Percentiles rank a stretch among this genome's conserved stretches.
Evolutionary conservation across 2,797 vertebrate species (phyloP).

Genomic region (Bovichtus variegatus): DNA sequence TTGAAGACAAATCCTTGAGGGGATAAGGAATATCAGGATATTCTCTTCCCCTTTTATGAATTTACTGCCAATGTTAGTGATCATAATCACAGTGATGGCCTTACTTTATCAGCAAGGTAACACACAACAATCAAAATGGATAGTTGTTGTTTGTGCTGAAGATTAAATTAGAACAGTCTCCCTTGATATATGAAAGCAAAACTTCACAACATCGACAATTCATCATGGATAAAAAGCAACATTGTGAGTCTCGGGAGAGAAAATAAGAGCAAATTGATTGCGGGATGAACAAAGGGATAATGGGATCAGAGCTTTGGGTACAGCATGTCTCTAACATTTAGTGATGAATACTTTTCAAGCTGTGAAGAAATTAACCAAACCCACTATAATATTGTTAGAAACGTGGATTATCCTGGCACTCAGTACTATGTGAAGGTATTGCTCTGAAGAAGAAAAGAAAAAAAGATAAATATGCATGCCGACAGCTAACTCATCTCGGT

Average conservation of each 20-base stretch:
- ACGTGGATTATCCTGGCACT: not conserved
- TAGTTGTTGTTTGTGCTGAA: not conserved
- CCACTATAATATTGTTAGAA: slow-evolving; percentile 1
- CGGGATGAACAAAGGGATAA: slow-evolving; percentile 20
- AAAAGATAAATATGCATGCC: not conserved
- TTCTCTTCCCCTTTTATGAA: not conserved
- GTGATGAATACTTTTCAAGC: slow-evolving; percentile 37
- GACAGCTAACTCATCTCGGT: slow-evolving; percentile 9
- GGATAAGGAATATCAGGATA: not conserved
- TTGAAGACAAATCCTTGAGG: not conserved
- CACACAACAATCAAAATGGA: slow-evolving; percentile 9
- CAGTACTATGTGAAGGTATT: not conserved
- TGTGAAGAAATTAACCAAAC: slow-evolving; percentile 33
- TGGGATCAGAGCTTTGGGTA: slow-evolving; percentile 26
- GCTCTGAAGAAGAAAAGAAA: not conserved
- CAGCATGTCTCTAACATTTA: slow-evolving; percentile 27
- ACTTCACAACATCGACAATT: slow-evolving; percentile 25
- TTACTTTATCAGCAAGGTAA: not conserved
- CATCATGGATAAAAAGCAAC: slow-evolving; percentile 32
- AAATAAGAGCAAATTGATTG: slow-evolving; percentile 36
- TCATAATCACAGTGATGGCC: not conserved
- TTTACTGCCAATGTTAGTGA: not conserved
- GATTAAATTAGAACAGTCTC: slow-evolving; percentile 13
- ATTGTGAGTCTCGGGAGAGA: slow-evolving; percentile 10
- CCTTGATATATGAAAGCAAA: slow-evolving; percentile 26